Base-by-base conservation (phyloP, 2,888 invertebrate genomes). In the Oasisia sp. region DNA sequence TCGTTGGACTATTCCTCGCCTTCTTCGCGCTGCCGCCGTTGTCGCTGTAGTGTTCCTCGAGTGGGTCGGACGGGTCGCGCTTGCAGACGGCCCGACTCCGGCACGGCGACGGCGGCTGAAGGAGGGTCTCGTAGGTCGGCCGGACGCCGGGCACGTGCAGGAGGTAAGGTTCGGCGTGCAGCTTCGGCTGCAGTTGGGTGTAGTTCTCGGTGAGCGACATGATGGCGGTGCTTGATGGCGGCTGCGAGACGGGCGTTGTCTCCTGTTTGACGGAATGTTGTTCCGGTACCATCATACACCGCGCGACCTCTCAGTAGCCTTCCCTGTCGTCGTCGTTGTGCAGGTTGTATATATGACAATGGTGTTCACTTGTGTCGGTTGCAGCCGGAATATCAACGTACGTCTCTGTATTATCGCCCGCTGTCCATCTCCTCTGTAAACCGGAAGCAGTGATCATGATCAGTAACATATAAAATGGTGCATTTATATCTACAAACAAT, bases 1-100 rank as follows among this genome's bases (percentile, higher is more conserved):
- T 92, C 44, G 92, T 90, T 32, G 89, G 45, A n/a, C 89, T 44
- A 1, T 38, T 32, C 92, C 89, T 45, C 90, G 92, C 38, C 92
- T 45, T 92, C 90, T 32, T 56, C 89, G 45, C 45, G 92, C 14
- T 45, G 14, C 44, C 38, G 27, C 89, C 32, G 92, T n/a, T 56
- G n/a, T 90, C 92, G 89, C n/a, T n/a, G n/a, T 74, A 74, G 74
- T 27, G 74, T 5, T 74, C 74, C 74, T 74, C 74, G 27, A 74
- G 74, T 5, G 74, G 74, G 74, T 74, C 74, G 5, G 74, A 19
- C n/a, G 74, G 74, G 74, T 74, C 74, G 74, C 74, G 74, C 74
- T 74, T 74, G 74, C 74, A 74, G 74, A 19, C 74, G n/a, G n/a
- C 74, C 7, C 74, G 74, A n/a, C 27, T 74, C 74, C 14, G 14